A percentile compares a stretch with the other conserved stretches of the same genome.
These are phyloP conservation scores for Drosophila kohkoa DNA, from an alignment of 1,140 invertebrate species.

Conservation along the genomic window DNA sequence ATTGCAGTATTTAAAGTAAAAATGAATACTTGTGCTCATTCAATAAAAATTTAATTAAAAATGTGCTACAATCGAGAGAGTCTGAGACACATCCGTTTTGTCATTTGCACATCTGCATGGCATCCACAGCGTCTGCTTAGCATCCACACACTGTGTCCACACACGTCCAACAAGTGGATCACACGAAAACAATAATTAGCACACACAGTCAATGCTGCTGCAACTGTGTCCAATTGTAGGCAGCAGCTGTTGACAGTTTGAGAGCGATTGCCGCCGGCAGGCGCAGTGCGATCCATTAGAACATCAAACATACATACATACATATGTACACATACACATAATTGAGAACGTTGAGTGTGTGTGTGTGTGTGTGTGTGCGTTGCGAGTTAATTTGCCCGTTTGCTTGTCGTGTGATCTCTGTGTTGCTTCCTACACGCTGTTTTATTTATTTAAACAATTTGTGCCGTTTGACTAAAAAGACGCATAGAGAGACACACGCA, in stretches of 20 bases:
- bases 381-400: constrained; percentile 50
- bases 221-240: constrained; percentile 9
- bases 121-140: constrained; percentile 2
- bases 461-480: constrained; percentile 58
- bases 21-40: too few species aligned
- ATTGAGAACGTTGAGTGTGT: neutral
- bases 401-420: constrained; percentile 45
- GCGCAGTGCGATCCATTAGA: neutral
- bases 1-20: too few species aligned
- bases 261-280: constrained; percentile 10
- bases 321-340: neutral
- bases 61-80: neutral
- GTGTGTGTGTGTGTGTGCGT: constrained; percentile 21
- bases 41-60: neutral
- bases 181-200: constrained; percentile 10
- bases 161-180: neutral
- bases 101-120: neutral
- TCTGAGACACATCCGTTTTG: neutral
- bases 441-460: constrained; percentile 83
- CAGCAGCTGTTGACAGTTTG: constrained; percentile 29
- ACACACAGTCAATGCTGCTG: neutral
- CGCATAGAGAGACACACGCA: constrained; percentile 30
- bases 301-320: neutral
- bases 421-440: constrained; percentile 49
- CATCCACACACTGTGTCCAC: neutral